Percentiles rank a stretch among this genome's conserved stretches.
Conservation (phyloP, 2,888 invertebrate species). For the Drosophila testacea region DNA sequence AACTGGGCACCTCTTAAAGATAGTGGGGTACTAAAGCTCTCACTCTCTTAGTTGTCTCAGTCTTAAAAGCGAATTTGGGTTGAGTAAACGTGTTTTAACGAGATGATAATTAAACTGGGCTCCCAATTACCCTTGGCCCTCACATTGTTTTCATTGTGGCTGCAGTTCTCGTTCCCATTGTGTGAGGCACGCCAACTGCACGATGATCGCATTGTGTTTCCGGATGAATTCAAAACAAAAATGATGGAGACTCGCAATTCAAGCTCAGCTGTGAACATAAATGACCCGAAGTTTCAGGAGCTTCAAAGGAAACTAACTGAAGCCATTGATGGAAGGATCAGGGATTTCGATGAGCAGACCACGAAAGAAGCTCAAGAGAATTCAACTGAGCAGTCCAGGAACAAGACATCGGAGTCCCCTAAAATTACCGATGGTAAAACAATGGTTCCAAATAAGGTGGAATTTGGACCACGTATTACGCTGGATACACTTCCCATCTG, state of each 20-base stretch:
- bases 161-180: conserved; percentile 30
- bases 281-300: neutral
- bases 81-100: conserved; percentile 64
- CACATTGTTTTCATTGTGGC: conserved; percentile 24
- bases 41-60: conserved; percentile 39
- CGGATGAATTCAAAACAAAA: conserved; percentile 12
- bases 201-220: conserved; percentile 30
- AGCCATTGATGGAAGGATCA: too few species aligned
- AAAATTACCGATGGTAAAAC: neutral
- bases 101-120: conserved; percentile 35
- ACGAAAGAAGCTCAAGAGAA: neutral
- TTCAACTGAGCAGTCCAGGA: neutral
- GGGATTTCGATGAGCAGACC: neutral
- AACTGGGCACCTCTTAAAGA: conserved; percentile 5
- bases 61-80: conserved; percentile 47
- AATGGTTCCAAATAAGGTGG: neutral
- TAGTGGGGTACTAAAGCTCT: conserved; percentile 6
- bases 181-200: conserved; percentile 13
- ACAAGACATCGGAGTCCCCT: neutral
- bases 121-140: conserved; percentile 20
- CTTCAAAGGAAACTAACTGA: neutral
- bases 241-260: neutral
- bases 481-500: conserved; percentile 56
- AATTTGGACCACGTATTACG: conserved; percentile 54
- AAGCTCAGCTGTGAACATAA: neutral